Evolutionary conservation across 2,888 invertebrate genomes (phyloP), one percentile per base, ranked within the genome.

Genomic region (Tetragonula carbonaria): DNA sequence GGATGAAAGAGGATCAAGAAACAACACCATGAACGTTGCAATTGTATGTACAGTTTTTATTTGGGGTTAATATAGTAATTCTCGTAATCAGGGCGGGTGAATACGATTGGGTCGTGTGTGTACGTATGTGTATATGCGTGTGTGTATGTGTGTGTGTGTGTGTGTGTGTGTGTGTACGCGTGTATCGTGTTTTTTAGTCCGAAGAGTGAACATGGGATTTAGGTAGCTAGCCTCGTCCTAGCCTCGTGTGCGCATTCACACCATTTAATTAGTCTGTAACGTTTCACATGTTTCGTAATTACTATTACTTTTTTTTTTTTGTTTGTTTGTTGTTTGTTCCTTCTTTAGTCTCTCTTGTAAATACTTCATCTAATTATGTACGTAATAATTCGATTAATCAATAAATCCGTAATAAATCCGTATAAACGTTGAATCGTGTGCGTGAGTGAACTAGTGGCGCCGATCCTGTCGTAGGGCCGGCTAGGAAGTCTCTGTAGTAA

Each of bases 401-500:
- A 92, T 92, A 90, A 93, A 94, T 93, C 91, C 90, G 90, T 92
- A 91, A 92, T 92, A 93, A 93, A 93, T 91, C 88, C 90, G 90
- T 93, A 92, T 93, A 93, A 93, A 93, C 91, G 92, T 94, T 89
- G 93, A 94, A 91, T 93, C 91, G 94, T 94, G 94, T 94, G 94
- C 94, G 92, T 94, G 94, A 94, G 94, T 94, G 94, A 94, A 94
- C 94, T 94, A 94, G 94, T 94, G 94, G 94, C 92, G 93, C 92
- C 92, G 92, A 79, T 67, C 88, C 89, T 87, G 87, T 90, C 83
- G 88, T 90, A 90, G 90, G 90, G 66, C 81, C 93, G 92, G 92
- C 93, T 94, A 94, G 94, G 94, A 94, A 94, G 94, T 94, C 93
- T 94, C 94, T 94, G 94, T 94, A 94, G 94, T 94, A 94, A 94